These are phyloP conservation scores for Heliconius melpomene DNA, from an alignment of 1,140 invertebrate genomes.

Conservation along the genomic window DNA sequence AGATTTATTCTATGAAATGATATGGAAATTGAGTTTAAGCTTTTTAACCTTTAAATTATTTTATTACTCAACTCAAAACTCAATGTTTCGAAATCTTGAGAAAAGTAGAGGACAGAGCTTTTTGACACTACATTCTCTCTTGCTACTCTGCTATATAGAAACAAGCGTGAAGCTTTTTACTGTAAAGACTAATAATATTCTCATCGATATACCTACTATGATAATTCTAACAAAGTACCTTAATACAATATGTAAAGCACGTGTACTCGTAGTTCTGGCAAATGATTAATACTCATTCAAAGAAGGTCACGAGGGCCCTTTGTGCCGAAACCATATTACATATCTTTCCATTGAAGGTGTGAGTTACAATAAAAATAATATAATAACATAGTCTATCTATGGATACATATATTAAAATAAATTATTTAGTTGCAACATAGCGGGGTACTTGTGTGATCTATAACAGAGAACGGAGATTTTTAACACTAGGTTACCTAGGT, in stretches of 20 bases:
- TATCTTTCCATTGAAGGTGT: constrained; percentile 7
- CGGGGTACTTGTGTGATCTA: too few relatives aligned
- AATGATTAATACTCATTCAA: constrained; percentile 28
- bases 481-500: not conserved
- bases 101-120: too few relatives aligned
- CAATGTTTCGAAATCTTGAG: too few relatives aligned
- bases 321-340: constrained; percentile 28
- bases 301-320: constrained; percentile 30
- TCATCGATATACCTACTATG: not conserved
- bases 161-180: too few relatives aligned
- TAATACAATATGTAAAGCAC: constrained; percentile 18
- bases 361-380: not conserved
- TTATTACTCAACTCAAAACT: too few relatives aligned
- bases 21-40: too few relatives aligned
- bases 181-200: not conserved
- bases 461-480: too few relatives aligned
- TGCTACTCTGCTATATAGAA: too few relatives aligned
- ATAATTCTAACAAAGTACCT: not conserved
- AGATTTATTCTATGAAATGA: not conserved
- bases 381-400: not conserved
- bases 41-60: too few relatives aligned
- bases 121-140: too few relatives aligned
- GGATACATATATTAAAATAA: not conserved
- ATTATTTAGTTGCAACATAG: not conserved
- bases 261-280: constrained; percentile 4